Percentiles rank a stretch among this genome's conserved stretches.
phyloP scores from a whole-genome alignment of 2,888 invertebrate species.

The Mythimna impura region DNA sequence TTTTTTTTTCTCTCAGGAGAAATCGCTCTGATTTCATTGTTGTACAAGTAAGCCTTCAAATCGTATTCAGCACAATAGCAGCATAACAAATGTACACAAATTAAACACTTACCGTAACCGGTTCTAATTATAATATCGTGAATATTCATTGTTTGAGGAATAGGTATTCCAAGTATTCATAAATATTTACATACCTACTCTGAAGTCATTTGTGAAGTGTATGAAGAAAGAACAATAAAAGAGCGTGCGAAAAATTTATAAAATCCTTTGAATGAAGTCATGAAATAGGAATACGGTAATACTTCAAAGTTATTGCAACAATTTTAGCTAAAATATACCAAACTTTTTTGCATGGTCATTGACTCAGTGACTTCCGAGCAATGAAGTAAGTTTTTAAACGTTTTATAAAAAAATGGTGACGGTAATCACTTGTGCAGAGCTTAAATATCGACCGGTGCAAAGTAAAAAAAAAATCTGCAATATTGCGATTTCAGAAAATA shows the following conservation, averaged over 20 bases:
- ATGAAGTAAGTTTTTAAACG: background rate
- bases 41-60: conserved; percentile 63
- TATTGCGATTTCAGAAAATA: too few relatives aligned
- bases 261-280: conserved; percentile 36
- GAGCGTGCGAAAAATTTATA: conserved; percentile 51
- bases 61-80: conserved; percentile 49
- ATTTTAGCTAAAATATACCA: background rate
- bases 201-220: conserved; percentile 19
- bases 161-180: conserved; percentile 38
- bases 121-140: conserved; percentile 49
- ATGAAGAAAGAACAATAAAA: conserved; percentile 46
- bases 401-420: background rate
- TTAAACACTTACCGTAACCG: conserved; percentile 47
- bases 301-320: conserved; percentile 11
- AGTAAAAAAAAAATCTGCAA: too few relatives aligned
- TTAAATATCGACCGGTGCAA: background rate
- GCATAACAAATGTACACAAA: conserved; percentile 48
- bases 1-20: conserved; percentile 78
- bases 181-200: conserved; percentile 15
- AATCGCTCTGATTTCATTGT: conserved; percentile 79
- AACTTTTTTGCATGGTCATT: conserved; percentile 9
- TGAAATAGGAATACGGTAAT: conserved; percentile 11
- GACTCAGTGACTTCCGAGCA: conserved; percentile 15
- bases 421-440: background rate
- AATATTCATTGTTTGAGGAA: conserved; percentile 51